phyloP scores from a whole-genome alignment of 2,113 vertebrate genomes.

The Nannospalax galili region DNA sequence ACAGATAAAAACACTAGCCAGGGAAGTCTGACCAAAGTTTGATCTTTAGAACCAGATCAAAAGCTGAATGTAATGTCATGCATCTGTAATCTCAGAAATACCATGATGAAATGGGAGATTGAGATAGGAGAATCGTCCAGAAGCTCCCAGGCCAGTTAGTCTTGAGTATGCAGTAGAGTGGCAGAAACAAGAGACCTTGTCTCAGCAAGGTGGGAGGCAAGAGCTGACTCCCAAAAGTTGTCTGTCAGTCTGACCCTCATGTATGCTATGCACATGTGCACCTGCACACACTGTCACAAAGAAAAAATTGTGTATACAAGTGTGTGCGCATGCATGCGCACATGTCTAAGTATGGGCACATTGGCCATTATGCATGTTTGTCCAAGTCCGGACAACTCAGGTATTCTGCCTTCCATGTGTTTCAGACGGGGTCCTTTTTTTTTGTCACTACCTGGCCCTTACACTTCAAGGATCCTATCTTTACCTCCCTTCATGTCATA shows the following conservation, averaged over 20 bases:
- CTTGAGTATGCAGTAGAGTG: neutral
- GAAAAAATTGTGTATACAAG: neutral
- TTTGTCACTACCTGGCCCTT: neutral
- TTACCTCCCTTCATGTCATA: too few species aligned
- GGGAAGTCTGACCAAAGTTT: neutral
- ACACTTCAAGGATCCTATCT: neutral
- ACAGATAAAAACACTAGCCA: neutral
- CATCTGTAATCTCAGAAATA: neutral
- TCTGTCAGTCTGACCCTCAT: too few species aligned
- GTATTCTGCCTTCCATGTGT: neutral
- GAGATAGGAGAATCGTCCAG: neutral
- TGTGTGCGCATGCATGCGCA: neutral
- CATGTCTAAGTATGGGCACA: neutral
- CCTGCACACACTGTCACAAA: too few species aligned
- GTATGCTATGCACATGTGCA: too few species aligned
- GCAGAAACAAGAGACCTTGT: neutral
- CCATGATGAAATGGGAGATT: neutral
- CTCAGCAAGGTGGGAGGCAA: too few species aligned
- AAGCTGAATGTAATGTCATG: too few species aligned
- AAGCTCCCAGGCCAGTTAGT: neutral
- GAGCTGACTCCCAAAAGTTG: too few species aligned
- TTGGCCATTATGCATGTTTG: neutral
- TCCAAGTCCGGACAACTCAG: neutral
- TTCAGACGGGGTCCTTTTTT: neutral
- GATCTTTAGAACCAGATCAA: too few species aligned